A percentile compares a stretch with the other conserved stretches of the same genome.
These are phyloP conservation scores for Lithophane semibrunnea DNA, from an alignment of 2,888 invertebrate genomes.

Conservation along the genomic window DNA sequence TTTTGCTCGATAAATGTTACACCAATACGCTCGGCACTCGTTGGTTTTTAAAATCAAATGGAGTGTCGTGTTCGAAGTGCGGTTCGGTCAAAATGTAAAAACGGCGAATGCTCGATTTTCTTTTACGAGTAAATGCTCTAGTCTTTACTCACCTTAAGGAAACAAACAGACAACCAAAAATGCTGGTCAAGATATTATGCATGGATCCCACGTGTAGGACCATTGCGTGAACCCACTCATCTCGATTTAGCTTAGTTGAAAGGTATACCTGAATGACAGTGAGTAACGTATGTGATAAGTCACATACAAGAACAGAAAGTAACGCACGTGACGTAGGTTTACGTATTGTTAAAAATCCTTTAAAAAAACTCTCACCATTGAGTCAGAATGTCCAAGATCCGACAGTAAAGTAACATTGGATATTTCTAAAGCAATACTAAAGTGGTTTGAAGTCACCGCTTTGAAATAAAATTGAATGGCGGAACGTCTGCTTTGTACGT, in stretches of 20 bases:
- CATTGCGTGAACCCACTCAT: background rate
- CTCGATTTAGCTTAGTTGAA: background rate
- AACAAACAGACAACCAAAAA: background rate
- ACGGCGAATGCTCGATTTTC: too few species aligned
- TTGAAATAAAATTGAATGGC: constrained; percentile 65
- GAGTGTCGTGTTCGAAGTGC: too few species aligned
- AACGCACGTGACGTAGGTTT: background rate
- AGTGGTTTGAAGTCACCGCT: constrained; percentile 57
- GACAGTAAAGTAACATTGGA: constrained; percentile 32
- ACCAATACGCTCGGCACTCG: too few species aligned
- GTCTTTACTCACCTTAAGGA: background rate
- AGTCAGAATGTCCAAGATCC: constrained; percentile 13
- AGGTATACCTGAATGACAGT: too few species aligned
- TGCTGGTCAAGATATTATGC: background rate
- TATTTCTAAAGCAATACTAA: constrained; percentile 56
- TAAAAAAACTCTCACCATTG: constrained; percentile 3
- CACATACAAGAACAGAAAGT: too few species aligned
- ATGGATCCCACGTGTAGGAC: background rate
- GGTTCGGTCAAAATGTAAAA: too few species aligned
- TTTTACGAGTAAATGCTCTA: too few species aligned
- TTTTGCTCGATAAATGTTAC: too few species aligned
- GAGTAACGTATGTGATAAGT: background rate
- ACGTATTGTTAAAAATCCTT: background rate
- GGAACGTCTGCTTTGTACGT: constrained; percentile 46
- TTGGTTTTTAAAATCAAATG: too few species aligned